These are phyloP conservation scores for Encarsia formosa DNA, from an alignment of 2,888 invertebrate species.

Conservation along the genomic window DNA sequence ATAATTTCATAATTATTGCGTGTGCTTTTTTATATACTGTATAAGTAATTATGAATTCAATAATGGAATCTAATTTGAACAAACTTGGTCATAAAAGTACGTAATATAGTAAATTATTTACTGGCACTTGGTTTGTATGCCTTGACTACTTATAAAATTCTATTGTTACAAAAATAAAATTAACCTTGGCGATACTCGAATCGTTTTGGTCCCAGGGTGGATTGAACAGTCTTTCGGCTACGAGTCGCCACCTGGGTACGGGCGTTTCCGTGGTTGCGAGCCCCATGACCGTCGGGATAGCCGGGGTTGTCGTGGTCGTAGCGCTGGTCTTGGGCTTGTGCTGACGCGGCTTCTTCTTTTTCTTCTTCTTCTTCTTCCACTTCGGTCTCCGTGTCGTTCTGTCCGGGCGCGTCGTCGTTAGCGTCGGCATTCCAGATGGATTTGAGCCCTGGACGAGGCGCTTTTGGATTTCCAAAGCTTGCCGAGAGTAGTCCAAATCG, in stretches of 20 bases:
- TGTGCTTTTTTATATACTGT: no score
- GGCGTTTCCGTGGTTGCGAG: conserved; percentile 19
- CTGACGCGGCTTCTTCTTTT: conserved; percentile 32
- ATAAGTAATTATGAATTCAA: no score
- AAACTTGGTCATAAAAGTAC: no score
- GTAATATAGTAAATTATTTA: no score
- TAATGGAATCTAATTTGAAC: no score
- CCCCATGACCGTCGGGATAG: conserved; percentile 15
- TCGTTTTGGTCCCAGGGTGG: conserved; percentile 32
- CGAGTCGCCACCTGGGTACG: conserved; percentile 37
- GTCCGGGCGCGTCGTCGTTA: conserved; percentile 7
- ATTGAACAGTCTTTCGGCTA: conserved; percentile 37
- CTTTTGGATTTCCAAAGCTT: conserved; percentile 30
- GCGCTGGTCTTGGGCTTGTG: conserved; percentile 18
- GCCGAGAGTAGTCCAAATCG: conserved; percentile 21
- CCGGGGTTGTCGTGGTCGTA: conserved; percentile 16
- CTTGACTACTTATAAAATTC: no score
- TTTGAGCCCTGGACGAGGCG: conserved; percentile 27
- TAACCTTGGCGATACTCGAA: conserved; percentile 10
- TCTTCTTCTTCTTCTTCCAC: conserved; percentile 40
- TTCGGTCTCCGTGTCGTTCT: conserved; percentile 30
- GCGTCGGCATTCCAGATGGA: neutral
- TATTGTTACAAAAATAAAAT: no score
- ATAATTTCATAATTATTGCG: no score
- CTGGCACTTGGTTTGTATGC: no score